These are phyloP conservation scores for Noctua comes DNA, from an alignment of 2,888 invertebrate genomes.

Conservation along the genomic window DNA sequence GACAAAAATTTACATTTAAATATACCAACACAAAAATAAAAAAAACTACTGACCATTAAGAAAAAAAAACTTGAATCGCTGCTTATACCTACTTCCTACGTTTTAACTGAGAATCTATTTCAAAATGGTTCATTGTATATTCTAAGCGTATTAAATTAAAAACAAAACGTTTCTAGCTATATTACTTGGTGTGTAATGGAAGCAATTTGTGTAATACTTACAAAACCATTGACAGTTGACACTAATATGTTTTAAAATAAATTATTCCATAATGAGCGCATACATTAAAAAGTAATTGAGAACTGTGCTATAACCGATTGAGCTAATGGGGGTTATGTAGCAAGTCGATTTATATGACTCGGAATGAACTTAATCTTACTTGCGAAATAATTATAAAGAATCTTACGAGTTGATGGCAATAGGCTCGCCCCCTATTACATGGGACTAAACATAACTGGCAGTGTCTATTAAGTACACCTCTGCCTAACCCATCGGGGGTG, in stretches of 20 bases:
- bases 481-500: too few relatives aligned
- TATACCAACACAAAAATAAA: neutral
- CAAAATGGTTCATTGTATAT: conserved; percentile 4
- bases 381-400: neutral
- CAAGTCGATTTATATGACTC: neutral
- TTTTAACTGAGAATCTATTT: neutral
- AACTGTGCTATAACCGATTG: neutral
- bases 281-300: conserved; percentile 31
- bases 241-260: conserved; percentile 24
- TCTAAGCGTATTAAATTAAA: neutral
- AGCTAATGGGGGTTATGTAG: neutral
- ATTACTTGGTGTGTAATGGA: neutral
- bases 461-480: too few relatives aligned
- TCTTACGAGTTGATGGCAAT: too few relatives aligned
- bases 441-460: too few relatives aligned
- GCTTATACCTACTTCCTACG: too few relatives aligned
- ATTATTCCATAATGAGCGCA: conserved; percentile 11
- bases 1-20: neutral
- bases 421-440: too few relatives aligned
- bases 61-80: neutral
- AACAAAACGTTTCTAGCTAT: neutral
- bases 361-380: neutral
- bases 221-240: neutral
- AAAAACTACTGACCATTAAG: neutral
- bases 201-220: conserved; percentile 1